phyloP scores from a whole-genome alignment of 2,888 invertebrate species.

The Patella depressa region DNA sequence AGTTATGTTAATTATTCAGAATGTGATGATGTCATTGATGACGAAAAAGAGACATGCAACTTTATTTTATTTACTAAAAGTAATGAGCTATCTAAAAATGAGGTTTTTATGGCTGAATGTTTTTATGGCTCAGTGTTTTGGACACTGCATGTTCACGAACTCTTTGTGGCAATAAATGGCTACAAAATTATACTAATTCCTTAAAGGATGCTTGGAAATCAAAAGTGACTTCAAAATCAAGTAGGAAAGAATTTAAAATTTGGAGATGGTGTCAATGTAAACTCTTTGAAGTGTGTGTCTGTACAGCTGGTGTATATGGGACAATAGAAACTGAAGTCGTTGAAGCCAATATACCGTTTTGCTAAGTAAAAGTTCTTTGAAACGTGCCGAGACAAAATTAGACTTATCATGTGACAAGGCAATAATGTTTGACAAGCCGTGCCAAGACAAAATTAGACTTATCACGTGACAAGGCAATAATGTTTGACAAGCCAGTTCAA shows the following conservation, averaged over 20 bases:
- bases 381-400: not conserved
- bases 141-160: slow-evolving; percentile 13
- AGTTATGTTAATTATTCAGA: too few relatives aligned
- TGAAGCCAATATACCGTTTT: slow-evolving; percentile 26
- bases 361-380: slow-evolving; percentile 28
- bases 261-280: slow-evolving; percentile 26
- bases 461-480: slow-evolving; percentile 22
- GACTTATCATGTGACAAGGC: too few relatives aligned
- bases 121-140: slow-evolving; percentile 15
- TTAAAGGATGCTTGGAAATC: not conserved
- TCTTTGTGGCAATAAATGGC: not conserved
- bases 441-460: slow-evolving; percentile 24
- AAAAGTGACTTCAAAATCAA: not conserved
- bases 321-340: slow-evolving; percentile 28
- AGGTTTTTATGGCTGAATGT: slow-evolving; percentile 26
- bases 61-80: not conserved
- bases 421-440: too few relatives aligned
- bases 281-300: slow-evolving; percentile 20
- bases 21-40: too few relatives aligned
- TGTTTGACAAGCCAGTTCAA: slow-evolving; percentile 25
- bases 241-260: slow-evolving; percentile 24
- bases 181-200: not conserved
- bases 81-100: not conserved
- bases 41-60: not conserved
- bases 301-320: slow-evolving; percentile 8